A percentile compares a stretch with the other conserved stretches of the same genome.
phyloP scores from a whole-genome alignment of 1,140 invertebrate genomes.

The Leptinotarsa texana region DNA sequence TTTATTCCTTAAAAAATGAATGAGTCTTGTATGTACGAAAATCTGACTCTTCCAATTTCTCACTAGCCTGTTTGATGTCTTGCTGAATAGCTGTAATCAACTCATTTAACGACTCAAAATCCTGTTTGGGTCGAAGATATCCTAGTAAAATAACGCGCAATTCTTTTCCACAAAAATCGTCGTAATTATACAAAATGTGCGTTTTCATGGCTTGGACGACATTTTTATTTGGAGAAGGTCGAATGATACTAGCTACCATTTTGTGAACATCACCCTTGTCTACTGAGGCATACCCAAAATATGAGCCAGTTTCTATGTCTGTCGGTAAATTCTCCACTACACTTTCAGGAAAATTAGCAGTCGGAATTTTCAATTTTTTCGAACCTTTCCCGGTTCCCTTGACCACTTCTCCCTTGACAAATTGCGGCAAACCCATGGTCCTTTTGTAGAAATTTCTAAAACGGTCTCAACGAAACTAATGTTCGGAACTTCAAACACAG shows the following conservation, averaged over 20 bases:
- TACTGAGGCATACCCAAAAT: constrained; percentile 91
- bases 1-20: constrained; percentile 38
- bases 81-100: constrained; percentile 74
- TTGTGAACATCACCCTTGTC: constrained; percentile 71
- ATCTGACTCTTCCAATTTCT: constrained; percentile 60
- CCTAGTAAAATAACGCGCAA: constrained; percentile 81
- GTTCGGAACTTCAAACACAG: no score
- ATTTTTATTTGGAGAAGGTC: constrained; percentile 96
- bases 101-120: constrained; percentile 80
- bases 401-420: constrained; percentile 76
- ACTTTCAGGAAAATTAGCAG: constrained; percentile 84
- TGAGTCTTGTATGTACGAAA: constrained; percentile 39
- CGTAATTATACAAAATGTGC: constrained; percentile 86
- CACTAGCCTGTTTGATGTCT: constrained; percentile 72
- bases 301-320: constrained; percentile 79
- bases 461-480: no score
- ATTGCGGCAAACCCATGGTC: constrained; percentile 66
- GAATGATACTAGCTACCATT: constrained; percentile 96
- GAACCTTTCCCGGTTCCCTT: constrained; percentile 93
- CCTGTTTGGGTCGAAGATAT: constrained; percentile 80
- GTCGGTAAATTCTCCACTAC: constrained; percentile 79
- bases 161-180: constrained; percentile 87
- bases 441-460: no score
- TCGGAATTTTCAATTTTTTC: constrained; percentile 88
- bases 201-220: constrained; percentile 92